Percentiles rank a stretch among this genome's conserved stretches.
Evolutionary conservation across 1,140 invertebrate genomes (phyloP).

Genomic region (Bombus picipes): DNA sequence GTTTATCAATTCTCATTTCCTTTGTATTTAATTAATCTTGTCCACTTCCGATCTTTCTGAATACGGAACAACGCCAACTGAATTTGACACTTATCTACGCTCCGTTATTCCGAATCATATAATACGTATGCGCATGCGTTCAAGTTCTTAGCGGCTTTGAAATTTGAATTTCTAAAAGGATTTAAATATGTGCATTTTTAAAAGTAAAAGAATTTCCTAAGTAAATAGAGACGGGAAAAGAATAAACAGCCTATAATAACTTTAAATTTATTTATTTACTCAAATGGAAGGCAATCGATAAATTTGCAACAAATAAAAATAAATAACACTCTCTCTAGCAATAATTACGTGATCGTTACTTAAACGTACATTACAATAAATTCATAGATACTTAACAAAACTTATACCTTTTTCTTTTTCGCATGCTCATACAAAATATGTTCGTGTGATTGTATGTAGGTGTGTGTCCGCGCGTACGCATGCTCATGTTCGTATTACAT

Average conservation of each 20-base stretch:
- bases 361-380: slow-evolving; percentile 79
- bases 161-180: background rate
- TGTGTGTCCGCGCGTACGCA: slow-evolving; percentile 11
- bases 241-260: slow-evolving; percentile 62
- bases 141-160: background rate
- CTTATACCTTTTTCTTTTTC: slow-evolving; percentile 59
- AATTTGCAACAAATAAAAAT: slow-evolving; percentile 84
- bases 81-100: slow-evolving; percentile 9
- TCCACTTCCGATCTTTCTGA: background rate
- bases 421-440: slow-evolving; percentile 75
- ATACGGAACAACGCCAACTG: background rate
- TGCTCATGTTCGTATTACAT: slow-evolving; percentile 33
- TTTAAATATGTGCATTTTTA: no score
- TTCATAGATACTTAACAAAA: slow-evolving; percentile 80
- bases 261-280: slow-evolving; percentile 82
- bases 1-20: background rate
- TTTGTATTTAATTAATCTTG: background rate
- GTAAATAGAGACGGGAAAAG: background rate
- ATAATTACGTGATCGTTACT: slow-evolving; percentile 80
- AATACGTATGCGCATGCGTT: background rate
- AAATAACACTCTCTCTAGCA: slow-evolving; percentile 83
- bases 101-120: background rate
- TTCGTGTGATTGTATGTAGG: slow-evolving; percentile 66
- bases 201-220: background rate
- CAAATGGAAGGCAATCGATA: slow-evolving; percentile 83